phyloP scores from a whole-genome alignment of 2,888 invertebrate species.

The Ethmia dodecea region DNA sequence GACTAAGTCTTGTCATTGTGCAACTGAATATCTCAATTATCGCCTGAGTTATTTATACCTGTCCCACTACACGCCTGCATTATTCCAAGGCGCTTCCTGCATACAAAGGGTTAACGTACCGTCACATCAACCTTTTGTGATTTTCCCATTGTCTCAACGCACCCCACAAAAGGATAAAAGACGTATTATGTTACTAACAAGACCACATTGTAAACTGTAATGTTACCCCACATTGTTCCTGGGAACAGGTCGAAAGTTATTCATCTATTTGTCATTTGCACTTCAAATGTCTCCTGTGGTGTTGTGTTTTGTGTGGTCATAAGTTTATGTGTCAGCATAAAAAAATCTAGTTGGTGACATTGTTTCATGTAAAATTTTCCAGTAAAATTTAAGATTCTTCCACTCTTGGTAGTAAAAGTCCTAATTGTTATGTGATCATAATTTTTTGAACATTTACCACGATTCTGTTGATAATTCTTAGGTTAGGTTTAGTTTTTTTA shows the following conservation, averaged over 20 bases:
- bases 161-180: slow-evolving; percentile 34
- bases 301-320: slow-evolving; percentile 24
- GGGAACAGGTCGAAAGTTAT: slow-evolving; percentile 45
- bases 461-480: too few relatives aligned
- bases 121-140: neutral
- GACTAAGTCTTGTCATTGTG: slow-evolving; percentile 12
- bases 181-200: slow-evolving; percentile 27
- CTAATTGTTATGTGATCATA: too few relatives aligned
- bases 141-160: slow-evolving; percentile 36
- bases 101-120: slow-evolving; percentile 19
- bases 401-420: too few relatives aligned
- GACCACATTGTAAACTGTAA: slow-evolving; percentile 28
- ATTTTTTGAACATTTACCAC: too few relatives aligned
- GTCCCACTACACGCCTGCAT: slow-evolving; percentile 19
- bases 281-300: slow-evolving; percentile 28
- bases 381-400: too few relatives aligned
- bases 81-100: slow-evolving; percentile 28
- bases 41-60: slow-evolving; percentile 33
- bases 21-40: slow-evolving; percentile 24
- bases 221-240: slow-evolving; percentile 33
- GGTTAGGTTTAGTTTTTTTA: too few relatives aligned
- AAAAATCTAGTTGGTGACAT: too few relatives aligned
- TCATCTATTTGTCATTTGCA: slow-evolving; percentile 41
- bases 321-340: neutral
- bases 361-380: too few relatives aligned